phyloP scores from a whole-genome alignment of 92 coral and sea anemone genomes.

The Porites cylindrica region DNA sequence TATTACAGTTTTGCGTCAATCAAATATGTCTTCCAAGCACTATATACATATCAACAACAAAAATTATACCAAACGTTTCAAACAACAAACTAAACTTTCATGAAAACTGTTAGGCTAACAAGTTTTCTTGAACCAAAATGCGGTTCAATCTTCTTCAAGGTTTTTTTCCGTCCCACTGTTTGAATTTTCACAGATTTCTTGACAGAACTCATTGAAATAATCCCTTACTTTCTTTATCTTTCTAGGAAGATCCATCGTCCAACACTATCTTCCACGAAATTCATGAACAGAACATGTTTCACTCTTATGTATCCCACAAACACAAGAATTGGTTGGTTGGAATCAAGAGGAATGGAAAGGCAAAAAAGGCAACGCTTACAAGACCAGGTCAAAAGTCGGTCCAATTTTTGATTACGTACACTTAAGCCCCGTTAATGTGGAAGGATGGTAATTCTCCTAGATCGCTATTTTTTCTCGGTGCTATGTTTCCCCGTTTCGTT shows the following conservation, averaged over 20 bases:
- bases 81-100: no score
- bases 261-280: constrained; percentile 80
- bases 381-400: constrained; percentile 84
- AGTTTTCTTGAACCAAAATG: no score
- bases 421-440: neutral
- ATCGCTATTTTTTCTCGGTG: no score
- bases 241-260: constrained; percentile 71
- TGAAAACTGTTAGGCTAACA: no score
- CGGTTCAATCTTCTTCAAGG: no score
- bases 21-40: no score
- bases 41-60: no score
- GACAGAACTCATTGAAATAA: no score
- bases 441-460: no score
- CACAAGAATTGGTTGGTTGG: constrained; percentile 78
- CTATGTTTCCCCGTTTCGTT: no score
- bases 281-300: constrained; percentile 68
- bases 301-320: constrained; percentile 79
- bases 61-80: no score
- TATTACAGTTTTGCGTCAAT: no score
- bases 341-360: constrained; percentile 81
- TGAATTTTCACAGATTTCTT: neutral
- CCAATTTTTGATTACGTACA: constrained; percentile 68
- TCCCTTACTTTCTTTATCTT: neutral
- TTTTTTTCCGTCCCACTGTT: neutral
- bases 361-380: constrained; percentile 74